These are phyloP conservation scores for Dryocosmus kuriphilus DNA, from an alignment of 2,888 invertebrate genomes.

Conservation along the genomic window DNA sequence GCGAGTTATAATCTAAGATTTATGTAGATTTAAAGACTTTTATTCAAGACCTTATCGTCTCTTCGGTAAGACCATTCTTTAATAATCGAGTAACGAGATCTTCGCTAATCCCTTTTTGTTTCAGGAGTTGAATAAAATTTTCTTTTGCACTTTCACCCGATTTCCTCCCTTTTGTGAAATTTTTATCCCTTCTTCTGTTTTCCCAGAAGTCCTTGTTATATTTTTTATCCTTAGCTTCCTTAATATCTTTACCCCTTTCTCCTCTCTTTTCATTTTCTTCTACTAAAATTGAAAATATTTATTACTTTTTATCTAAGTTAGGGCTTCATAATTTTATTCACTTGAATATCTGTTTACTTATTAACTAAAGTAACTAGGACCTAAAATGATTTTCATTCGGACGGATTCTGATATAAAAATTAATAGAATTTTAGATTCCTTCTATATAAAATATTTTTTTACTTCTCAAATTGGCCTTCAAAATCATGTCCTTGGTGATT, in stretches of 20 bases:
- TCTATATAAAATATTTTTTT: background rate
- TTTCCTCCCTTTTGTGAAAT: background rate
- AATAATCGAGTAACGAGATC: conserved; percentile 50
- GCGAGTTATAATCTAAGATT: too few species aligned
- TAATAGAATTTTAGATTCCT: background rate
- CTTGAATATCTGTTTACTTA: background rate
- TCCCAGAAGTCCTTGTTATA: background rate
- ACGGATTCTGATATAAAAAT: too few species aligned
- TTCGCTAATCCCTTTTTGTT: conserved; percentile 50
- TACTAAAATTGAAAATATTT: too few species aligned
- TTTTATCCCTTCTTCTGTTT: background rate
- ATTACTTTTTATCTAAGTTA: too few species aligned
- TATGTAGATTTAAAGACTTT: background rate
- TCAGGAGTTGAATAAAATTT: background rate
- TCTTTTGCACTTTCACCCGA: background rate
- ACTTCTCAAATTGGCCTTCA: background rate
- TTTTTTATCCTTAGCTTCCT: background rate
- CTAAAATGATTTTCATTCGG: too few species aligned
- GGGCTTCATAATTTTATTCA: too few species aligned
- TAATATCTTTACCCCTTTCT: background rate
- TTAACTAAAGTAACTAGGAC: too few species aligned
- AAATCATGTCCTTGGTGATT: conserved; percentile 2
- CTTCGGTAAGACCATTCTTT: conserved; percentile 52
- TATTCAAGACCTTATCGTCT: conserved; percentile 50
- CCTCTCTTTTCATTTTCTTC: too few species aligned